Conservation (phyloP, 2,113 vertebrate genomes). For the Sebastes fasciatus region DNA sequence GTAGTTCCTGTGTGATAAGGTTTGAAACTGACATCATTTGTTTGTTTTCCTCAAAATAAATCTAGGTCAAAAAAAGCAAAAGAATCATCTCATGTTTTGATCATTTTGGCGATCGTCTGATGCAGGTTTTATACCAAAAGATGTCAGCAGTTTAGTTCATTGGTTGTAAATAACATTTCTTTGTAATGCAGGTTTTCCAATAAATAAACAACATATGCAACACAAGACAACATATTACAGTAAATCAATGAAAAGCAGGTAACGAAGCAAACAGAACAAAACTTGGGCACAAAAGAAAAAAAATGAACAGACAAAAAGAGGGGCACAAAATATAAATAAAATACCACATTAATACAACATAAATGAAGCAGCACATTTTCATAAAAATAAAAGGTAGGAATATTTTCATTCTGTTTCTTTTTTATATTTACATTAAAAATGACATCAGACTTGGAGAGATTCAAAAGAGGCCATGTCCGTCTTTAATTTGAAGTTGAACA, state of each 20-base stretch:
- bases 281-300: background rate
- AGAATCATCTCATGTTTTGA: too few species aligned
- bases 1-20: too few species aligned
- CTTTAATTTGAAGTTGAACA: background rate
- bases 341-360: background rate
- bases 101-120: background rate
- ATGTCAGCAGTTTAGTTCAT: background rate
- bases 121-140: background rate
- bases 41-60: too few species aligned
- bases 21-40: too few species aligned
- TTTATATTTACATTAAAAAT: background rate
- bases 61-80: too few species aligned
- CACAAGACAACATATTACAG: too few species aligned
- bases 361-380: background rate
- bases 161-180: background rate
- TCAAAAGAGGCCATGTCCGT: background rate
- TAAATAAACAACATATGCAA: too few species aligned
- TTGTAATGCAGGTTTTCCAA: background rate
- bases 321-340: background rate
- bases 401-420: background rate
- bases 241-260: too few species aligned
- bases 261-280: background rate
- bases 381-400: background rate
- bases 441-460: background rate
- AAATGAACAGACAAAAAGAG: background rate